Percentiles rank a stretch among this genome's conserved stretches.
Evolutionary conservation across 2,888 invertebrate genomes (phyloP).

Genomic region (Pseudococcus viburni): DNA sequence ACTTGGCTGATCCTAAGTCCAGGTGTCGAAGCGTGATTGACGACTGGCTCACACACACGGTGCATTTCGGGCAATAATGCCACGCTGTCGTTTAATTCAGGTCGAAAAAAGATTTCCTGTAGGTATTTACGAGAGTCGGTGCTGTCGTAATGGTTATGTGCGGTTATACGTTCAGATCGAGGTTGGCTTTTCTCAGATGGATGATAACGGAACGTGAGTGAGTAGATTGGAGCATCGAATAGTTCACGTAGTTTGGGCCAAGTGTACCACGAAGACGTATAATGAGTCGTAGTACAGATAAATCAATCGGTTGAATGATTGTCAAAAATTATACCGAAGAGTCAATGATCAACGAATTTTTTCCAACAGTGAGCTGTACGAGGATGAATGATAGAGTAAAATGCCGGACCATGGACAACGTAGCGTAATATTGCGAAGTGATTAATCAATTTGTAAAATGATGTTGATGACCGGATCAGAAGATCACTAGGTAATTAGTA

Average conservation of each 20-base stretch:
- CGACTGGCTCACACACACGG: neutral
- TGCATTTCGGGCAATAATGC: neutral
- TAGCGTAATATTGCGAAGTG: neutral
- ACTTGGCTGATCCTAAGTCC: neutral
- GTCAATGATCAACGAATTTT: neutral
- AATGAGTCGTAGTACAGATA: constrained; percentile 12
- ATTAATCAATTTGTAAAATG: constrained; percentile 21
- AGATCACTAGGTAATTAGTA: neutral
- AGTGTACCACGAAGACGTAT: neutral
- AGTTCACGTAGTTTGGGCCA: neutral
- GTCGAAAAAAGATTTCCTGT: constrained; percentile 12
- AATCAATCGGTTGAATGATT: constrained; percentile 23
- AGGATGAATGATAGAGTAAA: neutral
- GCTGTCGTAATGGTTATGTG: neutral
- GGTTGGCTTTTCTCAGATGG: neutral
- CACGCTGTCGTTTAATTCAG: neutral
- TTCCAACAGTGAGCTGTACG: neutral
- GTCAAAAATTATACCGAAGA: neutral
- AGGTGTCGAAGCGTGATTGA: constrained; percentile 12
- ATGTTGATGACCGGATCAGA: neutral
- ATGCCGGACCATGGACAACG: neutral
- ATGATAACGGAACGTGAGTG: constrained; percentile 1
- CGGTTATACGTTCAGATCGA: neutral
- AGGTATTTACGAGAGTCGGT: neutral
- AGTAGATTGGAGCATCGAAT: neutral